Evolutionary conservation across 2,888 invertebrate species (phyloP), one percentile per base, ranked within the genome.

Genomic region (Eupithecia subumbrata): DNA sequence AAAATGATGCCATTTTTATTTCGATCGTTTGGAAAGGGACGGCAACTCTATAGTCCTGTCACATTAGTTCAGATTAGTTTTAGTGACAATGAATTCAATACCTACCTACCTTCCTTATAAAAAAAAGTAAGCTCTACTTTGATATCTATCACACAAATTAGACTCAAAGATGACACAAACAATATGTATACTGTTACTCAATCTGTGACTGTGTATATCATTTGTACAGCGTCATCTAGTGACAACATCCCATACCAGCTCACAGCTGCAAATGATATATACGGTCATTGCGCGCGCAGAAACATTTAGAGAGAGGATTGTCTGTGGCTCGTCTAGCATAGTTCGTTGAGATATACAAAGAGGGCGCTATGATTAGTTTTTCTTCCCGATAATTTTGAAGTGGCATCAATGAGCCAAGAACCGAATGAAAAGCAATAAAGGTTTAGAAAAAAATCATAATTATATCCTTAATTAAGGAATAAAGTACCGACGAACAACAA

Each of bases 141-240:
- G n/a, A n/a, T 52, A 48, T 18, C 8, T 63, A 34, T 34, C 30
- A 64, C 34, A 34, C 18, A 16, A 64, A 25, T 63, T 30, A 64
- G 16, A 16, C 5, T 64, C 18, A 34, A 64, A 1, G 11, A 52
- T 34, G 30, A 25, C 2, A 5, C 9, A 63, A 14, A 63, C 12
- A 12, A 16, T 0, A 30, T 64, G 18, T 9, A 8, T 9, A 22
- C 52, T n/a, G n/a, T 52, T 11, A n/a, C n/a, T n/a, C 56, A 56
- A 56, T 56, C 22, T 22, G 56, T 56, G 2, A 56, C 56, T n/a
- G n/a, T 56, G 1, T 9, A 52, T 52, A 56, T 11, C 16, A 45
- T 64, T 64, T 34, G 9, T 22, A 64, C 64, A 34, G 64, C 64
- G 64, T 5, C 64, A 64, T 64, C 64, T 64, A 34, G 64, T 16